Evolutionary conservation across 2,113 vertebrate genomes (phyloP).

Genomic region (Lucifuga dentata): DNA sequence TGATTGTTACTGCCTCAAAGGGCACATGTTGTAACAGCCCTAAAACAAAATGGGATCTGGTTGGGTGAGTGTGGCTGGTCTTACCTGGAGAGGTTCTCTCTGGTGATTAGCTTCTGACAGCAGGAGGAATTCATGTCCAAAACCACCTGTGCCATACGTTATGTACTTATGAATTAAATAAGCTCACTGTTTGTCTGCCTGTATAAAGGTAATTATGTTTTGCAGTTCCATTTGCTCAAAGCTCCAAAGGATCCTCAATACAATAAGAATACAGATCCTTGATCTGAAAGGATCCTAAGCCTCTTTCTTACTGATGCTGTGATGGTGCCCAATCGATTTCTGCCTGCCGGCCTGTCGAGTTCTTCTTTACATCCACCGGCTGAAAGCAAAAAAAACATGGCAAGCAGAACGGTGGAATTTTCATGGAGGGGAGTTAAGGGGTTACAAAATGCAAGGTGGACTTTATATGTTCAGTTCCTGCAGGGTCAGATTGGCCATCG

Average conservation of each 20-base stretch:
- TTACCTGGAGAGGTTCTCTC: slow-evolving; percentile 1
- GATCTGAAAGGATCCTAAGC: slow-evolving; percentile 46
- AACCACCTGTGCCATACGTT: not conserved
- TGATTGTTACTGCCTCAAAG: slow-evolving; percentile 63
- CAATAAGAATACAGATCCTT: slow-evolving; percentile 7
- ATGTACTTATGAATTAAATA: not conserved
- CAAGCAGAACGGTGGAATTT: slow-evolving; percentile 49
- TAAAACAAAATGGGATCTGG: slow-evolving; percentile 60
- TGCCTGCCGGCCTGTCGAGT: slow-evolving; percentile 62
- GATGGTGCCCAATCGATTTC: slow-evolving; percentile 72
- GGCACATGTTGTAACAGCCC: slow-evolving; percentile 40
- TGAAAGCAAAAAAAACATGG: slow-evolving; percentile 49
- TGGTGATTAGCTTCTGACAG: slow-evolving; percentile 25
- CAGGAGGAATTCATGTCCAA: not conserved
- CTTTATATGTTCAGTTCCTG: no score
- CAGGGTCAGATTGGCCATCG: no score
- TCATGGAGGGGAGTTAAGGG: slow-evolving; percentile 10
- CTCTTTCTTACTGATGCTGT: slow-evolving; percentile 61
- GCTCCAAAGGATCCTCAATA: slow-evolving; percentile 24
- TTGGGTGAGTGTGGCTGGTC: slow-evolving; percentile 36
- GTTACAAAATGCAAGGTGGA: slow-evolving; percentile 22
- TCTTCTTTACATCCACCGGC: slow-evolving; percentile 54
- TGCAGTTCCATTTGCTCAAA: slow-evolving; percentile 5
- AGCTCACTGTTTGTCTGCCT: not conserved
- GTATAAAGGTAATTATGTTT: slow-evolving; percentile 22